Evolutionary conservation across 2,113 vertebrate species (phyloP).

Genomic region (Rhineura floridana): DNA sequence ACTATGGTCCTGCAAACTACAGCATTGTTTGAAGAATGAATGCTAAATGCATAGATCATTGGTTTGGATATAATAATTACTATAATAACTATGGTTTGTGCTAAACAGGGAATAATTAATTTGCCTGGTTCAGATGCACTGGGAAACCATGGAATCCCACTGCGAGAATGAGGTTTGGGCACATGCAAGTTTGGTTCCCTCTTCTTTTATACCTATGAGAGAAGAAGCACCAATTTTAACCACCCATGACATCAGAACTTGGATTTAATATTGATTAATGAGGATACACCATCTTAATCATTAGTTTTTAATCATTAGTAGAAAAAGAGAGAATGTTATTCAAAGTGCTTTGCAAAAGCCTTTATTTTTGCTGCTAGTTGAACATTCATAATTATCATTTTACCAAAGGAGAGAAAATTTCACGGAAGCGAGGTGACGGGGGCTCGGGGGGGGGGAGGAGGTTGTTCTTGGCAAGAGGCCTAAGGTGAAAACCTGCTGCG

Average conservation of each 20-base stretch:
- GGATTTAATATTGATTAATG: too few relatives aligned
- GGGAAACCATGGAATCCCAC: background rate
- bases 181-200: background rate
- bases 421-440: too few relatives aligned
- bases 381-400: constrained; percentile 72
- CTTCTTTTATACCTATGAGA: background rate
- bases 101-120: background rate
- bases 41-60: background rate
- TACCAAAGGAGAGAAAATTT: constrained; percentile 67
- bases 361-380: constrained; percentile 66
- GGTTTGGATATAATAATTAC: background rate
- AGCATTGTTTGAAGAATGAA: background rate
- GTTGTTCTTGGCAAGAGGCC: constrained; percentile 75
- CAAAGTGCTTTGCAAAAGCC: constrained; percentile 56
- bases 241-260: background rate
- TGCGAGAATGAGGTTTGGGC: background rate
- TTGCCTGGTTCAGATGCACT: background rate
- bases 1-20: background rate
- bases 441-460: constrained; percentile 11
- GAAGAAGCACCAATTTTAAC: background rate
- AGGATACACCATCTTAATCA: too few relatives aligned
- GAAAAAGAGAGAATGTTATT: constrained; percentile 47
- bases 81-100: background rate
- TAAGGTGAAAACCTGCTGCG: constrained; percentile 71
- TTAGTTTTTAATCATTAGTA: background rate